These are phyloP conservation scores for Monomorium pharaonis DNA, from an alignment of 1,140 invertebrate species.

Conservation along the genomic window DNA sequence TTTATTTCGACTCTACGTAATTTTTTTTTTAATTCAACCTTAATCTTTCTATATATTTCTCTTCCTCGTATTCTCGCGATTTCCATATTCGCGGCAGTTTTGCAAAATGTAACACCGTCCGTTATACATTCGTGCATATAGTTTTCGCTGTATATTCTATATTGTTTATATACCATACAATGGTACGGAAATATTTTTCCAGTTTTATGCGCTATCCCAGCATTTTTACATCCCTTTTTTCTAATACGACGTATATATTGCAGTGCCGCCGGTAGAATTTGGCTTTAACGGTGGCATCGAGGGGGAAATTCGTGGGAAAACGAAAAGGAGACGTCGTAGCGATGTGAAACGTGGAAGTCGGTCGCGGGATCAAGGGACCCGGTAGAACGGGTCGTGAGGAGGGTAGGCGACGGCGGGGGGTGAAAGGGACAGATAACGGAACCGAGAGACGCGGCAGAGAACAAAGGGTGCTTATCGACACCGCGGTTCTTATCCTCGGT, in stretches of 20 bases:
- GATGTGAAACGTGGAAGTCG: constrained; percentile 28
- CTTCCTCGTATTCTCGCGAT: not conserved
- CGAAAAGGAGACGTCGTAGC: constrained; percentile 20
- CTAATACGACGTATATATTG: constrained; percentile 1
- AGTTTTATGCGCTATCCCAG: not conserved
- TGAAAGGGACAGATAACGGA: constrained; percentile 46
- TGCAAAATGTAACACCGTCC: not conserved
- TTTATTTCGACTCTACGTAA: not conserved
- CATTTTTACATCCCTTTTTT: not conserved
- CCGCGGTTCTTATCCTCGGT: constrained; percentile 74
- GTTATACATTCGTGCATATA: not conserved
- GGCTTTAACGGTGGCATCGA: constrained; percentile 11
- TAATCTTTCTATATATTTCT: constrained; percentile 20
- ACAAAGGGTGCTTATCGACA: constrained; percentile 78
- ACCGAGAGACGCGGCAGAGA: constrained; percentile 51
- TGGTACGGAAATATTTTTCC: constrained; percentile 17
- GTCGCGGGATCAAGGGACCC: constrained; percentile 29
- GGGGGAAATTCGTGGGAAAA: constrained; percentile 38
- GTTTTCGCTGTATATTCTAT: constrained; percentile 7
- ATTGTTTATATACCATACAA: constrained; percentile 16
- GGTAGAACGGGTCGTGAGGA: not conserved
- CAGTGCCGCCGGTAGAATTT: not conserved
- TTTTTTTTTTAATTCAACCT: not conserved
- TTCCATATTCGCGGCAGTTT: constrained; percentile 34
- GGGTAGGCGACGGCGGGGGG: not conserved